Base-by-base conservation (phyloP, 2,797 vertebrate species). In the Cynodonichthys magdalenae region DNA sequence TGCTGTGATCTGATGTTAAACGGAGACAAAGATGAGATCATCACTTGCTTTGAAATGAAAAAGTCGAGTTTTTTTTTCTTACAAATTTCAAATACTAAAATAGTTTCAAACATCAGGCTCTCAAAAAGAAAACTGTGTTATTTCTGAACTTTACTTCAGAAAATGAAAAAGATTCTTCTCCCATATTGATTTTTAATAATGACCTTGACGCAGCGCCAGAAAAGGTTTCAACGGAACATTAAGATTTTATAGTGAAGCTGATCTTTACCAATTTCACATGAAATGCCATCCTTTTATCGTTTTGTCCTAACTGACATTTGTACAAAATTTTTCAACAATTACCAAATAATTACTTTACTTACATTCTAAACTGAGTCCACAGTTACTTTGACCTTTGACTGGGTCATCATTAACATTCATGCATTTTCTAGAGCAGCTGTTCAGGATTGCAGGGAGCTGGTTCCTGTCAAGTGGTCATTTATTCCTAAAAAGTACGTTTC, bases 211-310 rank as follows among this genome's bases (percentile, higher is more conserved):
- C 15, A 8, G 12, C 5, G 18, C 15, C 27, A 53, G 24, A 45
- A 52, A 61, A 52, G 29, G 7, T 8, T 61, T 52, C n/a, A 31
- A 29, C 36, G 20, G 27, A 61, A 31, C 19, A 52, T 44, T 44
- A 42, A 3, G 5, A 42, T 34, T 53, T 53, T 42, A 62, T 44
- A 5, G 47, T 41, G 59, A 14, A 15, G 6, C 12, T 52, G 48
- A 51, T 27, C 39, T 53, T 63, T 53, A 36, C 11, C 9, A 11
- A 15, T 53, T 31, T 20, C 7, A 31, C 36, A 34, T 46, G 28
- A 63, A 34, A 44, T 63, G 51, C 11, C 28, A 63, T 63, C 18
- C 4, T 18, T 46, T 46, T 9, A 54, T 47, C 15, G 44, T 20
- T 5, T 24, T 36, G 34, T 29, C 9, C 6, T 12, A 18, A 11